Conservation (phyloP, 2,888 invertebrate genomes). For the Acanthosoma haemorrhoidale region DNA sequence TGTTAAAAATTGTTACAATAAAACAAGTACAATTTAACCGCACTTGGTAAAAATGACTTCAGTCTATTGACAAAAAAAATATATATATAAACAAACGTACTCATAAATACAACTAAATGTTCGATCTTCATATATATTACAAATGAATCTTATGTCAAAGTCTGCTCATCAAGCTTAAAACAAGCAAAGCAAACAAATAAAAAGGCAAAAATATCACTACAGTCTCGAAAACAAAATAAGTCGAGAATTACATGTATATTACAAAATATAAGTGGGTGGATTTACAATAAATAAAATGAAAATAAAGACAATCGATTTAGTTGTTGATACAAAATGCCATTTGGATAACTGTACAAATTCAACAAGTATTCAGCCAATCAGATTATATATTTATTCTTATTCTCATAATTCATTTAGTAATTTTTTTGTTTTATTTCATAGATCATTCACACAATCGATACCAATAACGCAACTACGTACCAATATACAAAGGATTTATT, state of each 20-base stretch:
- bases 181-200: conserved; percentile 18
- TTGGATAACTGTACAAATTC: conserved; percentile 19
- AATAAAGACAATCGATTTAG: neutral
- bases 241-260: conserved; percentile 21
- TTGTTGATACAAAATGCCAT: conserved; percentile 21
- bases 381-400: conserved; percentile 1
- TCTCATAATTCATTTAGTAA: neutral
- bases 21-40: conserved; percentile 25
- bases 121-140: conserved; percentile 23
- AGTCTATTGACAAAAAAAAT: conserved; percentile 28
- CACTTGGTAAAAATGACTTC: conserved; percentile 21
- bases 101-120: conserved; percentile 25
- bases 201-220: conserved; percentile 26
- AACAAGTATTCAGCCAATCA: neutral
- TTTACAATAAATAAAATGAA: conserved; percentile 25
- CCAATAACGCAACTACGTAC: conserved; percentile 12
- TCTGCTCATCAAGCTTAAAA: conserved; percentile 16
- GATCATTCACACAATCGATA: neutral
- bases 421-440: neutral
- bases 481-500: conserved; percentile 14
- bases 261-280: conserved; percentile 17
- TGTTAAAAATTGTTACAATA: conserved; percentile 32
- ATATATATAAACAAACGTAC: conserved; percentile 26
- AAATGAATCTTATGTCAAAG: conserved; percentile 16
- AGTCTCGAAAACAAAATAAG: conserved; percentile 9